phyloP scores from a whole-genome alignment of 2,797 vertebrate species.

The Lepus oiostolus region DNA sequence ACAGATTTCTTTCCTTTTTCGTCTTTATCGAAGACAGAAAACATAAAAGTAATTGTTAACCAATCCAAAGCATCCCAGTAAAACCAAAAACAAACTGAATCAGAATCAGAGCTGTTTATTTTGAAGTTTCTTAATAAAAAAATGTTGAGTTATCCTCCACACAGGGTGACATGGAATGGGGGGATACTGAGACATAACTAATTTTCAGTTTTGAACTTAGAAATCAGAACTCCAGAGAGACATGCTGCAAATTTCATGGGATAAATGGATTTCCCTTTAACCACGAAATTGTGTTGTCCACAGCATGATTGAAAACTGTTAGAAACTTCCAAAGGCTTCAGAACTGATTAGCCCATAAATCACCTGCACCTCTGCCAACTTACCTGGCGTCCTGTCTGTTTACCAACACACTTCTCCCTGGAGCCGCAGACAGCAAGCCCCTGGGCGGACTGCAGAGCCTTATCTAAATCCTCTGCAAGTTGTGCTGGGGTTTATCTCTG shows the following conservation, averaged over 20 bases:
- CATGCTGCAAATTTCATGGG: constrained; percentile 65
- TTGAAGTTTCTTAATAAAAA: constrained; percentile 12
- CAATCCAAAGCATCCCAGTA: constrained; percentile 53
- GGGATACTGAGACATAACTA: constrained; percentile 20
- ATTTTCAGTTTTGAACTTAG: constrained; percentile 53
- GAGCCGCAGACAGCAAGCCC: constrained; percentile 63
- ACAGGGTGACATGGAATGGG: no score
- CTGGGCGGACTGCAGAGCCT: not conserved
- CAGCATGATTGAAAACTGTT: constrained; percentile 76
- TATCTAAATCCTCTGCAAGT: constrained; percentile 75
- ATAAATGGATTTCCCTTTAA: constrained; percentile 80
- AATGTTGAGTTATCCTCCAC: constrained; percentile 13
- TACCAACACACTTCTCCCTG: constrained; percentile 66
- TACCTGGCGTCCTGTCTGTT: constrained; percentile 70
- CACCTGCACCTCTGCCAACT: constrained; percentile 72
- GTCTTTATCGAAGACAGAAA: constrained; percentile 50
- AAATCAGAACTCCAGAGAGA: constrained; percentile 71
- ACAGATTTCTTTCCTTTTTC: not conserved
- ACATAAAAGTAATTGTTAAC: constrained; percentile 38
- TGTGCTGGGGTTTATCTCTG: constrained; percentile 62
- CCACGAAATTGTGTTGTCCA: constrained; percentile 72
- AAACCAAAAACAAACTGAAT: constrained; percentile 24
- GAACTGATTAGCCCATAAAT: constrained; percentile 57
- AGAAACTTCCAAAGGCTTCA: constrained; percentile 57
- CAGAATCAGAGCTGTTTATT: constrained; percentile 5